These are phyloP conservation scores for Oreonectes daqikongensis DNA, from an alignment of 2,797 vertebrate species.

Conservation along the genomic window DNA sequence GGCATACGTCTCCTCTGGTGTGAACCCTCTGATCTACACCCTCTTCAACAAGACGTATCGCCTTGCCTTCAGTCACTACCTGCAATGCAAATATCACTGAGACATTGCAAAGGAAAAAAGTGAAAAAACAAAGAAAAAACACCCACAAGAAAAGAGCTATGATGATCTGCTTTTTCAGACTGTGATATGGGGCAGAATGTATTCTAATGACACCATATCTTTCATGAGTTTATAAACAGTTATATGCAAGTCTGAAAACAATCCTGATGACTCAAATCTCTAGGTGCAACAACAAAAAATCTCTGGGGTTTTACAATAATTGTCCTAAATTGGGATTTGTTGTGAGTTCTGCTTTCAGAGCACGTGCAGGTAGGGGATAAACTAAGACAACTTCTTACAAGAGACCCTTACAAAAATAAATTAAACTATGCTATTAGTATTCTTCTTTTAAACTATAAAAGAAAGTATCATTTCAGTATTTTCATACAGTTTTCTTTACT, in stretches of 20 bases:
- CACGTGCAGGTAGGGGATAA: no score
- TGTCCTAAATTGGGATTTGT: no score
- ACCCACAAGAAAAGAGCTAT: background rate
- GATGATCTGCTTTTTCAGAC: no score
- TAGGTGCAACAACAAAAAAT: background rate
- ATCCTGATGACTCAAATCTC: background rate
- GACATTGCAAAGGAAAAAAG: background rate
- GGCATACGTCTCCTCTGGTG: slow-evolving; percentile 84
- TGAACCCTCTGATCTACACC: slow-evolving; percentile 86
- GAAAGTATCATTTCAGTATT: no score
- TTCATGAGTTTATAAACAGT: background rate
- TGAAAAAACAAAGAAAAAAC: background rate
- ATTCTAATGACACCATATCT: background rate
- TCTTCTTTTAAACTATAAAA: no score
- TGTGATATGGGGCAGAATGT: background rate
- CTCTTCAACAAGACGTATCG: slow-evolving; percentile 87
- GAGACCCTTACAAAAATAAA: no score
- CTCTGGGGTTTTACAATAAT: background rate
- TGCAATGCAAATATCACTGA: slow-evolving; percentile 76
- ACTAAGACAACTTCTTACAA: no score
- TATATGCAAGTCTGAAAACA: background rate
- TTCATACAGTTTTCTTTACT: no score
- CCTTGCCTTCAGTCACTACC: slow-evolving; percentile 82
- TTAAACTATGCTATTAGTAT: no score
- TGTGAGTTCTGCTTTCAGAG: no score